A percentile compares a stretch with the other conserved stretches of the same genome.
These are phyloP conservation scores for Phenacoccus solenopsis DNA, from an alignment of 1,140 invertebrate genomes.

Conservation along the genomic window DNA sequence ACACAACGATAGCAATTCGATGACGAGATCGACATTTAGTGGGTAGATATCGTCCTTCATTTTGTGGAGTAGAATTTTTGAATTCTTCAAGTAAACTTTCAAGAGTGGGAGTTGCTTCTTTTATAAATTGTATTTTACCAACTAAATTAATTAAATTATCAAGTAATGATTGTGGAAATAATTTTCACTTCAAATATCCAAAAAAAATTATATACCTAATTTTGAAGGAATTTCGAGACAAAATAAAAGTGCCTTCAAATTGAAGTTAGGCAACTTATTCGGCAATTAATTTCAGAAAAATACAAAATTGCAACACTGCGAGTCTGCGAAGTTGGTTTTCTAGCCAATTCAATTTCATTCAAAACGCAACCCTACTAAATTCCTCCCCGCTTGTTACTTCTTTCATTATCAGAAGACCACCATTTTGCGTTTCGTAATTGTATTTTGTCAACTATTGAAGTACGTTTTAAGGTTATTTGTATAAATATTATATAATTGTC, in stretches of 20 bases:
- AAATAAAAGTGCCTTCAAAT: too few relatives aligned
- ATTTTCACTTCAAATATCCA: neutral
- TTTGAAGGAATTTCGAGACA: neutral
- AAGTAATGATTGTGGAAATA: neutral
- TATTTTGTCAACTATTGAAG: neutral
- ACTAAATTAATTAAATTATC: neutral
- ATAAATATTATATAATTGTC: neutral
- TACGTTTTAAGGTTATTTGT: neutral
- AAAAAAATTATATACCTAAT: neutral
- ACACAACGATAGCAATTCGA: constrained; percentile 77
- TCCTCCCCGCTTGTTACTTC: too few relatives aligned
- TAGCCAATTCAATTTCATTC: too few relatives aligned
- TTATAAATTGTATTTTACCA: neutral
- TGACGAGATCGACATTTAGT: constrained; percentile 56
- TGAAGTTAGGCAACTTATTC: too few relatives aligned
- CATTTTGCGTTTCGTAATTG: neutral
- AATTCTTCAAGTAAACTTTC: neutral
- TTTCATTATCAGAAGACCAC: too few relatives aligned
- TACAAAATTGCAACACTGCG: too few relatives aligned
- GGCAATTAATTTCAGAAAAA: too few relatives aligned
- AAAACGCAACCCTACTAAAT: too few relatives aligned
- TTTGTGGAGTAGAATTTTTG: constrained; percentile 32
- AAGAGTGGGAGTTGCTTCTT: neutral
- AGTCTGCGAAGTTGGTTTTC: too few relatives aligned
- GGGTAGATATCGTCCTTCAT: constrained; percentile 66